Evolutionary conservation across 2,888 invertebrate species (phyloP), one percentile per base, ranked within the genome.

Genomic region (Thereva unica): DNA sequence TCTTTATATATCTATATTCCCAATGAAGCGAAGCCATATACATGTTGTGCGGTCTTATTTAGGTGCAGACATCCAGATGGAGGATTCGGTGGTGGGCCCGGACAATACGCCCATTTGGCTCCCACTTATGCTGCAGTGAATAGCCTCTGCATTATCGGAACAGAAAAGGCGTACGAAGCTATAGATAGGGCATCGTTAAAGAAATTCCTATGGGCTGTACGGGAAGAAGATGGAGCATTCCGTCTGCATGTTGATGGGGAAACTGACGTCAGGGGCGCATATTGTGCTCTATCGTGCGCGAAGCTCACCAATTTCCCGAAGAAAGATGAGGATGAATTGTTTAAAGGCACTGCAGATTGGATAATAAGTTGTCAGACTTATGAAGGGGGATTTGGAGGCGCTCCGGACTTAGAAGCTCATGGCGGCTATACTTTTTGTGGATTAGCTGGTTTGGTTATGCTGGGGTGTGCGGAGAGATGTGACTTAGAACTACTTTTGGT

Each of bases 371-470:
- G 98, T 83, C 98, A 99, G 82, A 96, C 97, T 0, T 99, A 97
- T 83, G 99, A 99, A 82, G 99, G 99, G 50, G 99, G 99, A 0
- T 99, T 99, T 84, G 92, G 92, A 45, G 97, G 97, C 0, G 90
- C 86, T 72, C 95, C 95, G 1, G 95, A 93, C 6, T 88, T 95
- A 86, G 99, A 99, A 82, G 98, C 99, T 5, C 99, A 99, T 83
- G 99, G 99, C 2, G 99, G 99, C n/a, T 99, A 99, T 81, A 91
- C 97, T 1, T 99, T 95, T 82, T 99, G 99, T 85, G 98, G 94
- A 0, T 85, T 97, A 70, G 96, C 98, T 63, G 87, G 94, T 1
- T 83, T 99, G 52, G 87, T 92, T 3, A 82, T 99, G 68, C 83
- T 99, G 10, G 88, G 89, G 71, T 87, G 88, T 76, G 86, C 89